A percentile compares a stretch with the other conserved stretches of the same genome.
phyloP scores from a whole-genome alignment of 2,113 vertebrate species.

The Alectura lathami region DNA sequence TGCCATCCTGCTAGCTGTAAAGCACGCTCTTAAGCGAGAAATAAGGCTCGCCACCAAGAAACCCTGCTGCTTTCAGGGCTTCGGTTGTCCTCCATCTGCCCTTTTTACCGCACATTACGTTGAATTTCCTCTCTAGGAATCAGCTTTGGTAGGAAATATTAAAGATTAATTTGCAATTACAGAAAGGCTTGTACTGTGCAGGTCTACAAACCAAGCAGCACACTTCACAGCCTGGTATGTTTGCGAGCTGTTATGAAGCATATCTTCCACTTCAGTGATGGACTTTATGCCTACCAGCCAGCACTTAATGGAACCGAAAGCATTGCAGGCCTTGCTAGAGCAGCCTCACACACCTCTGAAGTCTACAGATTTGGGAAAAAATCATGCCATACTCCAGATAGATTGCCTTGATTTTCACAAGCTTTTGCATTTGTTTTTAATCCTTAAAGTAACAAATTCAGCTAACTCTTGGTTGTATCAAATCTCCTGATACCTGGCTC shows the following conservation, averaged over 20 bases:
- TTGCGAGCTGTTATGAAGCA: background rate
- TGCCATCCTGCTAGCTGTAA: background rate
- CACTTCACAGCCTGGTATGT: accelerated
- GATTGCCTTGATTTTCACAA: background rate
- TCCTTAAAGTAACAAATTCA: background rate
- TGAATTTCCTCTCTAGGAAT: background rate
- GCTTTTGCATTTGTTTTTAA: background rate
- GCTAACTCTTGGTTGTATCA: background rate
- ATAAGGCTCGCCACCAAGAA: background rate
- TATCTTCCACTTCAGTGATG: background rate
- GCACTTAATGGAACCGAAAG: background rate
- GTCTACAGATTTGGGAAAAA: background rate
- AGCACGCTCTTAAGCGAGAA: background rate
- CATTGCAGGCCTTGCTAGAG: background rate
- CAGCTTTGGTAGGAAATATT: background rate
- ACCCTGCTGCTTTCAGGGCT: background rate
- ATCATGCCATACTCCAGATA: background rate
- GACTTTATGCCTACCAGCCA: background rate
- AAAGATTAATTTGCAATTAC: background rate
- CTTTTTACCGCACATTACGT: background rate
- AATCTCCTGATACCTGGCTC: background rate
- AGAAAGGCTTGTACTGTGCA: background rate
- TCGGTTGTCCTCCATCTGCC: background rate
- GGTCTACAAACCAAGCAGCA: background rate
- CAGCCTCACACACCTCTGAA: background rate